Percentiles rank a stretch among this genome's conserved stretches.
Evolutionary conservation across 2,888 invertebrate genomes (phyloP).

Genomic region (Eumerus sabulonum): DNA sequence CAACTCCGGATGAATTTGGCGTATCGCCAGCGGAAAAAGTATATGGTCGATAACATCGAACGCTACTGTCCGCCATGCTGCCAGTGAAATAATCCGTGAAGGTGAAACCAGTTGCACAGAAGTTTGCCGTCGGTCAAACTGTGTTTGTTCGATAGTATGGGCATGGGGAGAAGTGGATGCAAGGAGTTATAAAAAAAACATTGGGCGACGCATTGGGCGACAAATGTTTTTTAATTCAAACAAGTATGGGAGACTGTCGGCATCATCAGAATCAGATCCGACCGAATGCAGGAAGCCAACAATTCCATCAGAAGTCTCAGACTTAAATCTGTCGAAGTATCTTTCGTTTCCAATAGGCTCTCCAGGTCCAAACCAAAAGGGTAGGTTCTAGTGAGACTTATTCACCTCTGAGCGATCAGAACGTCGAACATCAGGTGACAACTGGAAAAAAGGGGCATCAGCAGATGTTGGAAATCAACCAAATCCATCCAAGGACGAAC

Average conservation of each 20-base stretch:
- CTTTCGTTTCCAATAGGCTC: too few relatives aligned
- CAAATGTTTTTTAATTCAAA: not conserved
- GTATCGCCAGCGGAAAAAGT: conserved; percentile 11
- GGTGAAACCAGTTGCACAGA: not conserved
- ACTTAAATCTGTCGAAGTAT: too few relatives aligned
- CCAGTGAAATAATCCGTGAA: not conserved
- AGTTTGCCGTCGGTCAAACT: too few relatives aligned
- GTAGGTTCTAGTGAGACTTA: too few relatives aligned
- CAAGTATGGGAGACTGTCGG: conserved; percentile 4
- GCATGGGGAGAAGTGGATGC: not conserved
- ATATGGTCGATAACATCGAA: not conserved
- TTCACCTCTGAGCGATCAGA: too few relatives aligned
- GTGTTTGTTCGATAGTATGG: conserved; percentile 5
- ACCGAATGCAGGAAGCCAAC: not conserved
- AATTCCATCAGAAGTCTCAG: not conserved
- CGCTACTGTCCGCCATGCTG: not conserved
- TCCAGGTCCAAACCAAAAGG: too few relatives aligned
- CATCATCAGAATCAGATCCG: conserved; percentile 10
- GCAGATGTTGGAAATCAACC: too few relatives aligned
- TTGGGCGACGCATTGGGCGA: not conserved
- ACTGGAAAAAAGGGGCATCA: too few relatives aligned
- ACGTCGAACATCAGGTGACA: too few relatives aligned
- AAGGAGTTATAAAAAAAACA: not conserved
- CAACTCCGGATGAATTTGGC: conserved; percentile 9
- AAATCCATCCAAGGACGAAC: too few relatives aligned